Evolutionary conservation across 2,113 vertebrate genomes (phyloP), one percentile per base, ranked within the genome.

Genomic region (Tapirus terrestris): DNA sequence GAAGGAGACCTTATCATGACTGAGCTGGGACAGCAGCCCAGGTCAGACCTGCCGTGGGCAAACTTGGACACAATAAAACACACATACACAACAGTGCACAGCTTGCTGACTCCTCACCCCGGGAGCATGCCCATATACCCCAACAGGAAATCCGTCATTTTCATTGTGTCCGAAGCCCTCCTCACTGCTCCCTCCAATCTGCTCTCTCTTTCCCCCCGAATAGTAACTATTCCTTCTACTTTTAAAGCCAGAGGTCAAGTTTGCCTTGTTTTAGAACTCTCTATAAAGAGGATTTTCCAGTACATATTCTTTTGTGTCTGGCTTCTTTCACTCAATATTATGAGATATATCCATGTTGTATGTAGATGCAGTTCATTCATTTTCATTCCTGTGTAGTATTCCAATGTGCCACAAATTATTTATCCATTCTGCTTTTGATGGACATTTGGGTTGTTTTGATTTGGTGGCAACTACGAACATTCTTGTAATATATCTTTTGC

Each of bases 361-460:
- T 23, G 9, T 6, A 36, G 14, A 23, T 51, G 2, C 4, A 31
- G 51, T 16, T 67, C 33, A 48, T 9, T 53, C 27, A 0, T 27
- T 48, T 43, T 43, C 36, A 12, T 72, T 20, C 21, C 31, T 31
- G 29, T 16, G 27, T 43, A 29, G 12, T 45, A 87, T 13, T 72
- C 17, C n/a, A 43, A 9, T 0, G 20, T 11, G 1, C 12, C 27
- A 20, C 6, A 2, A 6, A 5, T 20, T 33, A 27, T 81, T 21
- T 43, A 18, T 33, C 31, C 43, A 0, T 43, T 45, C 21, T 48
- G 31, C 8, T 23, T 48, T 53, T 39, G 12, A 14, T 17, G 63
- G 33, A 48, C 20, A 16, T 25, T 63, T 61, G 23, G 29, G 8
- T 33, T 91, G 51, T 21, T 82, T 43, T 11, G 33, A 17, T 33